Conservation (phyloP, 2,797 vertebrate genomes). For the Fistularia tabacaria region DNA sequence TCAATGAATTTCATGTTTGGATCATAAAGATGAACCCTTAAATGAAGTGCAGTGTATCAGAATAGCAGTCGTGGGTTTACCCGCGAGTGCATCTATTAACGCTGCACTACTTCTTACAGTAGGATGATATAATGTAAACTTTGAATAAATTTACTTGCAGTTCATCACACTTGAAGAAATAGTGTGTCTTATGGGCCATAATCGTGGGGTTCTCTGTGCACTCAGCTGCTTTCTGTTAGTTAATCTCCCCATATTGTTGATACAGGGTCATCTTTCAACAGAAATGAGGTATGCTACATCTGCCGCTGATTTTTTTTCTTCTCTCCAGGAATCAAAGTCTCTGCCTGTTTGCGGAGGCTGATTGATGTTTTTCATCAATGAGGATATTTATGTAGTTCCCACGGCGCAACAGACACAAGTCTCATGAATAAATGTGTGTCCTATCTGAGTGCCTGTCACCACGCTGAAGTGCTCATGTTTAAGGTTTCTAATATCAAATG, state of each 20-base stretch:
- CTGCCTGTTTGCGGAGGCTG: slow-evolving; percentile 35
- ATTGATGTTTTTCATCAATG: slow-evolving; percentile 49
- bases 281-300: slow-evolving; percentile 65
- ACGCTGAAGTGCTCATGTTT: slow-evolving; percentile 39
- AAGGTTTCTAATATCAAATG: slow-evolving; percentile 48
- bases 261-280: slow-evolving; percentile 60
- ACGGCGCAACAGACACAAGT: slow-evolving; percentile 45
- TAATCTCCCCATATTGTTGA: slow-evolving; percentile 65
- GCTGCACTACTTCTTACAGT: slow-evolving; percentile 37
- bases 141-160: slow-evolving; percentile 37
- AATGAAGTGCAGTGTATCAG: slow-evolving; percentile 17
- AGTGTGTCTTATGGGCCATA: slow-evolving; percentile 41
- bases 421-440: slow-evolving; percentile 14
- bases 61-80: slow-evolving; percentile 31
- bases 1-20: background rate
- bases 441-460: slow-evolving; percentile 57
- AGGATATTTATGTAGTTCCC: slow-evolving; percentile 34
- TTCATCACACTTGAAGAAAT: slow-evolving; percentile 49
- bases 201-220: slow-evolving; percentile 41
- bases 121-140: slow-evolving; percentile 43
- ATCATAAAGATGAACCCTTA: background rate
- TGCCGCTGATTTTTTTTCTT: slow-evolving; percentile 48
- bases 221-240: slow-evolving; percentile 47
- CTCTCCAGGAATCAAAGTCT: slow-evolving; percentile 29
- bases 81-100: slow-evolving; percentile 40